A percentile compares a stretch with the other conserved stretches of the same genome.
phyloP scores from a whole-genome alignment of 2,797 vertebrate genomes.

The Falco biarmicus region DNA sequence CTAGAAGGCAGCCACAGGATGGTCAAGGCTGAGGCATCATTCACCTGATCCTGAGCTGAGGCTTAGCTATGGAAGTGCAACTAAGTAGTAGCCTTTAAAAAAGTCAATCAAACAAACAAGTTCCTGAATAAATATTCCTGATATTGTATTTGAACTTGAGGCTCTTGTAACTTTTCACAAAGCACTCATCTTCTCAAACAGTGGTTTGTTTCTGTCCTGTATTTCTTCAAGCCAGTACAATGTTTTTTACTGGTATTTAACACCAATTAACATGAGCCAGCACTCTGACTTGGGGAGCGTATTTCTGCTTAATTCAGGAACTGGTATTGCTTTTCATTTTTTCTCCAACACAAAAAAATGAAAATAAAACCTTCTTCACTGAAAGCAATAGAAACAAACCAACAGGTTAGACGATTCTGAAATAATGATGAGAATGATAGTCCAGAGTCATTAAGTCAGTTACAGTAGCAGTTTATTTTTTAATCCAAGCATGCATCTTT shows the following conservation, averaged over 20 bases:
- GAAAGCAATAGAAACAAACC: not conserved
- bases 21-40: not conserved
- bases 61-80: not conserved
- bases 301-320: conserved; percentile 1
- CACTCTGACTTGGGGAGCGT: not conserved
- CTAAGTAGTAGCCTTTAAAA: not conserved
- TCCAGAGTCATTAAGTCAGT: conserved; percentile 4
- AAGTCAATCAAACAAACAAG: not conserved
- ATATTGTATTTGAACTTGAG: not conserved
- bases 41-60: not conserved
- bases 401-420: not conserved
- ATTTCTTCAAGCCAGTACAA: not conserved
- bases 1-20: not conserved
- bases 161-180: not conserved
- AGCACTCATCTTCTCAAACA: not conserved
- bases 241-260: not conserved
- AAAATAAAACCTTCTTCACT: not conserved
- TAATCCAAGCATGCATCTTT: conserved; percentile 13
- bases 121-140: not conserved
- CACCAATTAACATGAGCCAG: accelerated
- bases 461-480: conserved; percentile 18
- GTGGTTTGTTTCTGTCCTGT: not conserved
- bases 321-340: not conserved
- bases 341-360: not conserved
- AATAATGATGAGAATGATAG: not conserved